Evolutionary conservation across 1,140 invertebrate species (phyloP).

Genomic region (Drosophila burlai): DNA sequence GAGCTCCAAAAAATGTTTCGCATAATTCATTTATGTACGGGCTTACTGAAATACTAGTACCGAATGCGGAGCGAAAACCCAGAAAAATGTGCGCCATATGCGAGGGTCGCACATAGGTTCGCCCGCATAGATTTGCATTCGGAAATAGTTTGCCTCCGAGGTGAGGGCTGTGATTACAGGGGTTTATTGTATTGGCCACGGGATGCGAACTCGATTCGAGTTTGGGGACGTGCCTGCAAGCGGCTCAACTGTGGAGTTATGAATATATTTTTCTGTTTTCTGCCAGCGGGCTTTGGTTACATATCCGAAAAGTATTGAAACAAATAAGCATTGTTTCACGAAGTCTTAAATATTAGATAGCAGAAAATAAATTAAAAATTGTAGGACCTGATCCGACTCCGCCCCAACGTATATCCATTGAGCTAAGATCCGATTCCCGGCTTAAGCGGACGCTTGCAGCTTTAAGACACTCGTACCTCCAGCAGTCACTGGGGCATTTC

Average conservation of each 20-base stretch:
- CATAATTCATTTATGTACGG: slow-evolving; percentile 37
- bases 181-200: slow-evolving; percentile 15
- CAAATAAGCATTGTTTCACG: background rate
- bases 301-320: background rate
- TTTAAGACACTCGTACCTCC: slow-evolving; percentile 35
- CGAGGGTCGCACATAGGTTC: slow-evolving; percentile 18
- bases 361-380: background rate
- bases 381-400: background rate
- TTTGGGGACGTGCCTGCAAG: background rate
- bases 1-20: slow-evolving; percentile 30
- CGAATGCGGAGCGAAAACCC: background rate
- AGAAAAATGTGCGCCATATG: slow-evolving; percentile 36
- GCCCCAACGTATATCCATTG: background rate
- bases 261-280: background rate
- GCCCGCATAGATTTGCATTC: slow-evolving; percentile 40
- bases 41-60: slow-evolving; percentile 23
- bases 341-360: background rate
- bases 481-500: slow-evolving; percentile 21
- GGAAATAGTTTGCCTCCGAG: slow-evolving; percentile 18
- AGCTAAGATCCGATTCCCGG: background rate
- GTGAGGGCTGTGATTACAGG: slow-evolving; percentile 11
- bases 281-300: background rate
- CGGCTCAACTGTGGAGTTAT: background rate
- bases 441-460: slow-evolving; percentile 11
- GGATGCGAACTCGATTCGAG: background rate